Evolutionary conservation across 2,113 vertebrate genomes (phyloP).

Genomic region (Excalfactoria chinensis): DNA sequence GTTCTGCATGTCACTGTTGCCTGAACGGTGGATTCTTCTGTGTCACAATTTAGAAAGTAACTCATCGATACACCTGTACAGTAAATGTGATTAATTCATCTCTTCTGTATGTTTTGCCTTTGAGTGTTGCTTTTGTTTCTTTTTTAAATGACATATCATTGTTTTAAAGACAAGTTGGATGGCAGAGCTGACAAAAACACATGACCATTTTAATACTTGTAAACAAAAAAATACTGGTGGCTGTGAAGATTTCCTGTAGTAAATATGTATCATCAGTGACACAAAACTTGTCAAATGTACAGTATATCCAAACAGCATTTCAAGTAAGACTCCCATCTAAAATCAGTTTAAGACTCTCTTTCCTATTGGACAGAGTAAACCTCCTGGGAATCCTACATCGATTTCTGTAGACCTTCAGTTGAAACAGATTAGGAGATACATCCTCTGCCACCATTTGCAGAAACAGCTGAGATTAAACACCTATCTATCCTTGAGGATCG

Average conservation of each 20-base stretch:
- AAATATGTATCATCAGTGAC: neutral
- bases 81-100: neutral
- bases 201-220: neutral
- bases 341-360: neutral
- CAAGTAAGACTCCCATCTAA: neutral
- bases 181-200: neutral
- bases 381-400: neutral
- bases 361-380: neutral
- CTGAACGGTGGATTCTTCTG: slow-evolving; percentile 19
- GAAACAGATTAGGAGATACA: neutral
- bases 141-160: neutral
- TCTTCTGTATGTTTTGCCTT: neutral
- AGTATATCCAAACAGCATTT: neutral
- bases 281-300: neutral
- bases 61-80: slow-evolving; percentile 21
- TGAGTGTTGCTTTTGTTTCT: neutral
- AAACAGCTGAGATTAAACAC: neutral
- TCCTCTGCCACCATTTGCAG: neutral
- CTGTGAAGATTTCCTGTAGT: neutral
- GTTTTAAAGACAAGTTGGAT: neutral
- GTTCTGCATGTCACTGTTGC: neutral
- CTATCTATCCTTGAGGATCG: neutral
- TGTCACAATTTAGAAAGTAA: neutral
- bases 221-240: neutral
- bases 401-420: neutral